Percentiles rank a stretch among this genome's conserved stretches.
Evolutionary conservation across 2,797 vertebrate species (phyloP).

Genomic region (Amniataba percoides): DNA sequence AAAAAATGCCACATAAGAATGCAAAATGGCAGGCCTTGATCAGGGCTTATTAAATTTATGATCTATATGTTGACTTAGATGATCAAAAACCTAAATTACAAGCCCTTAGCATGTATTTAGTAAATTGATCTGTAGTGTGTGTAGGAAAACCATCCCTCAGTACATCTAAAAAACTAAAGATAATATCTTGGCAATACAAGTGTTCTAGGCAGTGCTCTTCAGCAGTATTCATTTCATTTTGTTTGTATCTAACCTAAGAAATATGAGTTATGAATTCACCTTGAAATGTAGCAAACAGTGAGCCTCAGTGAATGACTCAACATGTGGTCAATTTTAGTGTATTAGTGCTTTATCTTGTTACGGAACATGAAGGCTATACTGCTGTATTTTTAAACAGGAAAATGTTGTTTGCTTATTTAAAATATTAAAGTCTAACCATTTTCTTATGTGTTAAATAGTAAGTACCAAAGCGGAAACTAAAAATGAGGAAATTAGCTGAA

Average conservation of each 20-base stretch:
- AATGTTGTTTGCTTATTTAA: background rate
- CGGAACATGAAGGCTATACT: background rate
- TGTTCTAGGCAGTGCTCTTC: background rate
- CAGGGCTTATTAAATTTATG: background rate
- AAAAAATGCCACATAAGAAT: slow-evolving; percentile 4
- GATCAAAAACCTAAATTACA: background rate
- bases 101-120: background rate
- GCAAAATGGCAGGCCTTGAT: background rate
- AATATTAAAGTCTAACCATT: background rate
- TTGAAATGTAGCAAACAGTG: background rate
- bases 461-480: background rate
- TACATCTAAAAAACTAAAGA: background rate
- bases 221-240: background rate
- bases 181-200: background rate
- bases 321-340: background rate
- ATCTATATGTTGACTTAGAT: background rate
- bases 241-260: background rate
- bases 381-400: too few species aligned
- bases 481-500: background rate
- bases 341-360: background rate
- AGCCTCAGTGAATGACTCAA: background rate
- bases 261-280: background rate
- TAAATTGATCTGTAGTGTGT: background rate
- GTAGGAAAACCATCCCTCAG: background rate
- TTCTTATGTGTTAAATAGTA: background rate